These are phyloP conservation scores for Adineta ricciae DNA, from an alignment of 2,888 invertebrate genomes.

Conservation along the genomic window DNA sequence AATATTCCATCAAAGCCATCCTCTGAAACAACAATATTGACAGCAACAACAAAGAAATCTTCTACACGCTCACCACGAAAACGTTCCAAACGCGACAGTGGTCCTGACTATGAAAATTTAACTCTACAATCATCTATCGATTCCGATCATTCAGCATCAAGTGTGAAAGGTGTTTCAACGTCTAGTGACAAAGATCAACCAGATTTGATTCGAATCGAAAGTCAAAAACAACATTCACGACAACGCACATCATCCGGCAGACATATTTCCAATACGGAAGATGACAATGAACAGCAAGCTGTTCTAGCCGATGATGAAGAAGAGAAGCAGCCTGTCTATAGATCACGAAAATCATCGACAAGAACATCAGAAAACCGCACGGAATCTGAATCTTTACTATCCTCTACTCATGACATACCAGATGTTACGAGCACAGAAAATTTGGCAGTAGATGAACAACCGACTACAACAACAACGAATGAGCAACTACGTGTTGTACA, in stretches of 20 bases:
- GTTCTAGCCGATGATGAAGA: neutral
- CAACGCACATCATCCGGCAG: neutral
- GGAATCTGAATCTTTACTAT: neutral
- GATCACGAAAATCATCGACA: neutral
- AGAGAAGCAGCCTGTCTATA: neutral
- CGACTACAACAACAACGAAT: neutral
- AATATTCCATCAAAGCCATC: neutral
- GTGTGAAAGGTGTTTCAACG: neutral
- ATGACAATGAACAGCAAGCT: neutral
- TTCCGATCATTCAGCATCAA: neutral
- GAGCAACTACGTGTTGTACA: neutral
- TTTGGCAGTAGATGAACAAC: neutral
- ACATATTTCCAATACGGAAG: neutral
- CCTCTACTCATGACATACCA: neutral
- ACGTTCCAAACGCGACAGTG: constrained; percentile 17
- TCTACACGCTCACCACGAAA: neutral
- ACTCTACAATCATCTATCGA: neutral
- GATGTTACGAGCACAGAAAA: neutral
- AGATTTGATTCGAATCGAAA: neutral
- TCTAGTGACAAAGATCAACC: neutral
- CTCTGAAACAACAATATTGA: neutral
- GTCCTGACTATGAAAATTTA: neutral
- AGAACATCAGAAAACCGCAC: neutral
- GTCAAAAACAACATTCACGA: neutral
- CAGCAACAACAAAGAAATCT: neutral